Evolutionary conservation across 92 coral and sea anemone genomes (phyloP), one percentile per base, ranked within the genome.

Genomic region (Siderastrea radians): DNA sequence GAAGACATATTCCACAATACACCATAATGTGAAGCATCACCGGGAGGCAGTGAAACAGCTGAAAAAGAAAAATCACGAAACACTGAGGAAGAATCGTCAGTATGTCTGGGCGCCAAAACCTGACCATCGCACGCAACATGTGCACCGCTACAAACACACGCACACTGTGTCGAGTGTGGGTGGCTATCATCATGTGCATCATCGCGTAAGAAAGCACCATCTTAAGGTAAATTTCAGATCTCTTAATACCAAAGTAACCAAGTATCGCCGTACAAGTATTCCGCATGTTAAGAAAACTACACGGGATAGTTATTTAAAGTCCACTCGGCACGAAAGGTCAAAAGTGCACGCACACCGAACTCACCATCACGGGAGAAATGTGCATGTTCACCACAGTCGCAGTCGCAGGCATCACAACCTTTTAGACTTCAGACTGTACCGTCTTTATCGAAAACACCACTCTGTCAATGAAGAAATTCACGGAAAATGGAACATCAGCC

Each of bases 401-500:
- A 63, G 46, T n/a, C 43, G 45, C 47, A 44, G 55, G 49, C 91
- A 85, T 15, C 85, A 74, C 17, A 88, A 82, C 50, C 73, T 95
- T 5, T 47, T 93, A n/a, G 91, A 93, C 83, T 95, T 80, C 81
- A 91, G 87, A 64, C 95, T 80, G 47, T 95, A 95, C 84, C 78
- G 66, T 55, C 93, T 69, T 19, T 95, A 85, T 64, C 84, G 96
- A 74, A 82, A 85, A 53, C 89, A 91, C 11, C 98, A 95, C 70
- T 91, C 98, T 11, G 84, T 95, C 3, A 62, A 91, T 68, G 93
- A 95, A 72, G 98, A 95, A 77, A 82, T 93, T 63, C 88, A 82
- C 2, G 98, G 99, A 15, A 92, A 83, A 53, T 98, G 99, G 99
- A 85, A 81, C 55, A 86, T 87, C 48, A 89, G 93, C 49, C 78